Base-by-base conservation (phyloP, 2,888 invertebrate species). In the Odontocerum albicorne region DNA sequence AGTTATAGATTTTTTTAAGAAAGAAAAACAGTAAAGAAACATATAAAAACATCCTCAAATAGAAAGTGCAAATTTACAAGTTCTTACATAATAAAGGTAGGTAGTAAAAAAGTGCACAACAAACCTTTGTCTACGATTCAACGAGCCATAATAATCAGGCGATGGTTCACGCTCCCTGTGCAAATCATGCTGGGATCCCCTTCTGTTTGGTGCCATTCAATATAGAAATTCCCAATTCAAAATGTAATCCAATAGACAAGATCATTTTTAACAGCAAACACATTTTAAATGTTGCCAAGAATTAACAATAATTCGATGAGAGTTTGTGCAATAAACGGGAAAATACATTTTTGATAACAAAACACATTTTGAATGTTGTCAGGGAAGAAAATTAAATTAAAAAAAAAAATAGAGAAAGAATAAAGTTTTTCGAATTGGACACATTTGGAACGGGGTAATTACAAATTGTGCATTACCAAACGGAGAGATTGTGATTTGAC, bases 61-160 rank as follows among this genome's bases (percentile, higher is more conserved):
- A n/a, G n/a, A n/a, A n/a, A n/a, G n/a, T n/a, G n/a, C n/a, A n/a
- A n/a, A n/a, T n/a, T n/a, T n/a, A n/a, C n/a, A n/a, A n/a, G n/a
- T n/a, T n/a, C n/a, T n/a, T n/a, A n/a, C n/a, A n/a, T n/a, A n/a
- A n/a, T n/a, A 55, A 57, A 22, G 50, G 36, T 56, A 60, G 49
- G 55, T 12, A 13, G 33, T 12, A 3, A 33, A 32, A 50, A 57
- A 59, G 62, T 65, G 65, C 61, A 64, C 64, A 67, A 80, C 87
- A 77, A 83, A 88, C 88, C 88, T 88, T 82, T 85, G 87, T 69
- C 86, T 86, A 72, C 88, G 83, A 70, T 79, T 75, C 64, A 82
- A 75, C 66, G 82, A 77, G 69, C 84, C 83, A 66, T 84, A 83
- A 68, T 79, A 83, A 72, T 88, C 89, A 62, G 88, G 87, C 66